These are phyloP conservation scores for Myopa testacea DNA, from an alignment of 2,888 invertebrate genomes.

Conservation along the genomic window DNA sequence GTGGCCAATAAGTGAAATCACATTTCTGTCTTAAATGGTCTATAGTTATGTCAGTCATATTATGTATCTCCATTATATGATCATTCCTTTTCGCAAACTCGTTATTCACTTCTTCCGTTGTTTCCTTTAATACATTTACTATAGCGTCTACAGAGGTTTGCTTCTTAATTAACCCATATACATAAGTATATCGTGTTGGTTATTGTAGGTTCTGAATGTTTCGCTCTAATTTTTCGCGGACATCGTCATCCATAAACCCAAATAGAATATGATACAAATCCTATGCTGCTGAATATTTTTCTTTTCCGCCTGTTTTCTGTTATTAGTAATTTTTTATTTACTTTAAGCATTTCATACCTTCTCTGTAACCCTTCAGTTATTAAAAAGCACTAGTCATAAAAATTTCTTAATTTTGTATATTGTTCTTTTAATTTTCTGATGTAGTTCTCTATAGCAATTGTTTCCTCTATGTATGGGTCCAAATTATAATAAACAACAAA, in stretches of 20 bases:
- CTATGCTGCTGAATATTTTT: background rate
- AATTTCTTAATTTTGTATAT: background rate
- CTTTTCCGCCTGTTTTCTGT: background rate
- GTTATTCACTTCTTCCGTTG: background rate
- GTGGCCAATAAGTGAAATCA: background rate
- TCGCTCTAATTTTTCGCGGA: background rate
- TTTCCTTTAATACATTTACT: background rate
- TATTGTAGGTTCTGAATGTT: background rate
- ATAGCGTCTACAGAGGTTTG: background rate
- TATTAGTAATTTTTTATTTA: background rate
- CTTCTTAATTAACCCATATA: background rate
- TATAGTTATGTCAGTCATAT: background rate
- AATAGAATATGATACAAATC: background rate
- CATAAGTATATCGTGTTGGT: too few species aligned
- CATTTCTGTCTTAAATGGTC: too few species aligned
- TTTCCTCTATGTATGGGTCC: too few species aligned
- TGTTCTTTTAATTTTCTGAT: background rate
- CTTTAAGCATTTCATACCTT: background rate
- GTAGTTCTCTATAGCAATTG: too few species aligned
- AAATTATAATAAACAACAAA: too few species aligned
- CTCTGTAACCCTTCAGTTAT: background rate
- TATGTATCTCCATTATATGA: slow-evolving; percentile 6
- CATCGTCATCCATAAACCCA: background rate
- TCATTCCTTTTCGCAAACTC: background rate
- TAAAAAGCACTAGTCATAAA: background rate